Evolutionary conservation across 1,140 invertebrate genomes (phyloP).

Genomic region (Lasioglossum baleicum): DNA sequence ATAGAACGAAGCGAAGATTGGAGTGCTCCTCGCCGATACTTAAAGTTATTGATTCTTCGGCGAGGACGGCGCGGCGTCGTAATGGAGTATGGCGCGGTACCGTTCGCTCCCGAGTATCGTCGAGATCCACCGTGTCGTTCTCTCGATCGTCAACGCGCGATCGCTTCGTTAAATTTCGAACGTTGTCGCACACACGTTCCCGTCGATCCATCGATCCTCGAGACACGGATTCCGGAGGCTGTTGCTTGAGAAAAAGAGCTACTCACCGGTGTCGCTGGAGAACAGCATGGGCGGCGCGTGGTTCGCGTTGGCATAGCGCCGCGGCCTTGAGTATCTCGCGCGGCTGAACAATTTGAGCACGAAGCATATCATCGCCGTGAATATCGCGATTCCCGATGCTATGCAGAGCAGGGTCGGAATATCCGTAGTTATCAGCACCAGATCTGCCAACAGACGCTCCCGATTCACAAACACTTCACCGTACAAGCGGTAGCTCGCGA

Average conservation of each 20-base stretch:
- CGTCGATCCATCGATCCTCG: background rate
- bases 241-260: background rate
- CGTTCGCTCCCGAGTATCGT: too few relatives aligned
- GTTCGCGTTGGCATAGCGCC: conserved; percentile 90
- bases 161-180: too few relatives aligned
- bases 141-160: too few relatives aligned
- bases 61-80: background rate
- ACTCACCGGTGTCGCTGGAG: conserved; percentile 88
- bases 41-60: conserved; percentile 3
- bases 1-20: conserved; percentile 10
- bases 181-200: too few relatives aligned
- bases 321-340: conserved; percentile 84
- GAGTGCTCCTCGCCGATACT: conserved; percentile 20
- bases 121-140: too few relatives aligned
- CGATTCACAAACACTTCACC: background rate
- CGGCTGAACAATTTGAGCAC: conserved; percentile 89
- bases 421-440: conserved; percentile 89
- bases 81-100: background rate
- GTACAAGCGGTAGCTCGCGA: background rate
- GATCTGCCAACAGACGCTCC: conserved; percentile 81
- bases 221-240: background rate
- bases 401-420: conserved; percentile 90
- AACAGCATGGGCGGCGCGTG: conserved; percentile 90
- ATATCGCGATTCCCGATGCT: conserved; percentile 89
- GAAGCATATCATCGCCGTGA: conserved; percentile 91